Evolutionary conservation across 2,113 vertebrate genomes (phyloP), one percentile per base, ranked within the genome.

Genomic region (Coptodon bakossiorum): DNA sequence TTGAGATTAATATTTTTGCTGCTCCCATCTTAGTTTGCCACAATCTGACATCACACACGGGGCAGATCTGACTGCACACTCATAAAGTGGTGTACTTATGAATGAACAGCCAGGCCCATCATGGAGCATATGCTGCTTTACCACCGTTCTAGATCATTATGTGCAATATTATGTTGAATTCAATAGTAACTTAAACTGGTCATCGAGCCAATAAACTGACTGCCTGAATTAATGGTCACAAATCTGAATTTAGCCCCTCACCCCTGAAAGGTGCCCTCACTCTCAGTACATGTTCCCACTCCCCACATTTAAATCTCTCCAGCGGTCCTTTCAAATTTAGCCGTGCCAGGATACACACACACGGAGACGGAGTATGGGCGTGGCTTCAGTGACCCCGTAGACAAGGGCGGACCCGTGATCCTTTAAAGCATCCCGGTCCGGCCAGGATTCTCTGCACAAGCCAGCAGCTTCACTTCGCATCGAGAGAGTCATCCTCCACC

Each of bases 341-440:
- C 24, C 14, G 14, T 48, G 50, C 52, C 24, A 6, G 40, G 22
- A 12, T 17, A 78, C 34, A n/a, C 16, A 14, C 52, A 22, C 36
- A 0, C 14, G 2, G 24, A 12, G 54, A 81, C 80, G 27, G 16
- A 3, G 17, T 17, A 4, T 31, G 82, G 95, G 96, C 90, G 94
- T 88, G 94, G 90, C 89, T 86, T 91, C 43, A 6, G 57, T 86
- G 90, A 92, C 86, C 56, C 24, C 2, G 52, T 66, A 50, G 19
- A 43, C 40, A 80, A 79, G 93, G 95, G 94, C 90, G 95, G 90
- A 80, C 3, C 93, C 71, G 27, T 31, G 50, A 57, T 81, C 79
- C 66, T 93, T 95, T 95, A 95, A 95, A 96, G 76, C 87, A 19
- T 83, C 76, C 43, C 9, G 76, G 59, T n/a, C 19, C 8, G 73